Percentiles rank a stretch among this genome's conserved stretches.
phyloP scores from a whole-genome alignment of 2,113 vertebrate species.

The Mastomys coucha region DNA sequence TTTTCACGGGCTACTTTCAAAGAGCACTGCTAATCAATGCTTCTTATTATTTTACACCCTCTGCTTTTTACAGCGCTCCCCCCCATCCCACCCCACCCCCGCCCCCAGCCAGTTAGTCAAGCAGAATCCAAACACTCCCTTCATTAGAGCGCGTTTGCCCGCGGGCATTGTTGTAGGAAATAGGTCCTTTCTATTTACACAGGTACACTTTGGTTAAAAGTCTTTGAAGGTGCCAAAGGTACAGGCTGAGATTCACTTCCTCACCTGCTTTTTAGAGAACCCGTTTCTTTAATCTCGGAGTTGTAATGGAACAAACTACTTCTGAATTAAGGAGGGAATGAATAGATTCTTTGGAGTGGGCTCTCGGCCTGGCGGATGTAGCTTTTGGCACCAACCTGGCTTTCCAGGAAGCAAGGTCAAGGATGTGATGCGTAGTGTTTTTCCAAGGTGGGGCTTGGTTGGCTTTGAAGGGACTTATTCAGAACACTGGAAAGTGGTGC shows the following conservation, averaged over 20 bases:
- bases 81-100: too few species aligned
- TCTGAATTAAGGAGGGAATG: constrained; percentile 67
- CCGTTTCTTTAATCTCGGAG: constrained; percentile 73
- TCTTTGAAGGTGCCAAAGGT: constrained; percentile 89
- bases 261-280: constrained; percentile 71
- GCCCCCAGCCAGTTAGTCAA: constrained; percentile 97
- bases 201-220: constrained; percentile 92
- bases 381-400: constrained; percentile 15
- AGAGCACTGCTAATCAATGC: constrained; percentile 95
- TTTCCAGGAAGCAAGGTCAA: constrained; percentile 33
- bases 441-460: not conserved
- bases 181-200: constrained; percentile 94
- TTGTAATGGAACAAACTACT: constrained; percentile 72
- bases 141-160: constrained; percentile 95
- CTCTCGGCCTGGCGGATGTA: not conserved
- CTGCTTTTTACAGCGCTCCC: constrained; percentile 91
- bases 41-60: constrained; percentile 95
- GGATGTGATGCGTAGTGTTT: not conserved
- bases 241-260: constrained; percentile 89
- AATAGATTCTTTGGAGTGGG: constrained; percentile 51
- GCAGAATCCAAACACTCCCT: constrained; percentile 97
- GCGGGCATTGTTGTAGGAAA: constrained; percentile 93
- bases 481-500: not conserved
- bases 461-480: not conserved
- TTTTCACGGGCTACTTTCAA: constrained; percentile 89